These are phyloP conservation scores for Mobula birostris DNA, from an alignment of 2,113 vertebrate genomes.

Conservation along the genomic window DNA sequence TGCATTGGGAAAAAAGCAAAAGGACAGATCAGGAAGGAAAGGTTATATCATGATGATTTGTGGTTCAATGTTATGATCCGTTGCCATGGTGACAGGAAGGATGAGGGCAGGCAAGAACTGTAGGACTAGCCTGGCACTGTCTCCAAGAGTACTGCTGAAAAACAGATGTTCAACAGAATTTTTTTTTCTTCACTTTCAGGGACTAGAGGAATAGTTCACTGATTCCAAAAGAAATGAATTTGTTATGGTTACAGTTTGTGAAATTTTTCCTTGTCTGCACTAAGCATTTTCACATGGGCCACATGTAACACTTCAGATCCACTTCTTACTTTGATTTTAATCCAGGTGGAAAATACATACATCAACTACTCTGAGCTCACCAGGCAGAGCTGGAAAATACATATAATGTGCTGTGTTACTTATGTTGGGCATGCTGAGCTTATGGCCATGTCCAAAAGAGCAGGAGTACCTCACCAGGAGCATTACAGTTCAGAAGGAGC, in stretches of 20 bases:
- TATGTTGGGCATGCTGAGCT: neutral
- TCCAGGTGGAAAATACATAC: conserved; percentile 35
- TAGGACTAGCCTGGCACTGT: conserved; percentile 13
- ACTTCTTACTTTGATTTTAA: conserved; percentile 27
- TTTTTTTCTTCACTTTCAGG: neutral
- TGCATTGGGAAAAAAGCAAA: conserved; percentile 30
- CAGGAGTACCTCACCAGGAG: neutral
- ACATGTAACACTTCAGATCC: conserved; percentile 32
- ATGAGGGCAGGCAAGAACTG: conserved; percentile 32
- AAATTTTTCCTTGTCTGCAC: conserved; percentile 31
- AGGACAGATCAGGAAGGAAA: conserved; percentile 33
- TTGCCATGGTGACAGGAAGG: conserved; percentile 29
- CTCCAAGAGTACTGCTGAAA: conserved; percentile 22
- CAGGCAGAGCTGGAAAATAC: conserved; percentile 14
- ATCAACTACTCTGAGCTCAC: conserved; percentile 8
- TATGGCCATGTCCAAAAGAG: neutral
- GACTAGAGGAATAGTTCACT: conserved; percentile 4
- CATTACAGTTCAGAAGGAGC: neutral
- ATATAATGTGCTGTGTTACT: conserved; percentile 12
- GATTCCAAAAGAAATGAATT: conserved; percentile 32
- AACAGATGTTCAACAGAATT: conserved; percentile 29
- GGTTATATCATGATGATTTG: conserved; percentile 35
- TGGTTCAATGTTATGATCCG: conserved; percentile 32
- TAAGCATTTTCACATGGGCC: conserved; percentile 24
- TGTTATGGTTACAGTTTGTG: conserved; percentile 37